Evolutionary conservation across 2,113 vertebrate species (phyloP).

Genomic region (Phalacrocorax pelagicus): DNA sequence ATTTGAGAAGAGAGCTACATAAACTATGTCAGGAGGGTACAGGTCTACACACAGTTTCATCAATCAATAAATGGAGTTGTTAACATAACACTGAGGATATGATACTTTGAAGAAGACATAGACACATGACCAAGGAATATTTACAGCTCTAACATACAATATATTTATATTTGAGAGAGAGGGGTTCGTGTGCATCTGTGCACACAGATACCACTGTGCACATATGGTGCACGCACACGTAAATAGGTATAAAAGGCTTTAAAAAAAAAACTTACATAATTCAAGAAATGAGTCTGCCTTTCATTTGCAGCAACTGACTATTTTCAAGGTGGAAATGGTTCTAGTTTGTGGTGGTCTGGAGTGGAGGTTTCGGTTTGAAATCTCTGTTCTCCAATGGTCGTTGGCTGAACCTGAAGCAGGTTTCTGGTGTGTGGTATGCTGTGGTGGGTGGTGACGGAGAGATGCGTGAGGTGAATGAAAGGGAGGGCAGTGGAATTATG

Average conservation of each 20-base stretch:
- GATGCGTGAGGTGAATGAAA: background rate
- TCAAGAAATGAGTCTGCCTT: conserved; percentile 66
- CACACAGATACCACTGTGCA: conserved; percentile 62
- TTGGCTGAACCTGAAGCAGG: conserved; percentile 15
- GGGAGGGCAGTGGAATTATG: background rate
- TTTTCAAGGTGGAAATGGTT: conserved; percentile 60
- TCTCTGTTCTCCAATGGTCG: background rate
- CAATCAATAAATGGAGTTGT: conserved; percentile 79
- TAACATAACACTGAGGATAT: conserved; percentile 79
- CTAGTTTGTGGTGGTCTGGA: conserved; percentile 21
- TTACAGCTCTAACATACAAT: conserved; percentile 80
- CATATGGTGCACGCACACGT: conserved; percentile 62
- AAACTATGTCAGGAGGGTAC: conserved; percentile 83
- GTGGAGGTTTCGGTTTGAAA: conserved; percentile 19
- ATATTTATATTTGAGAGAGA: conserved; percentile 77
- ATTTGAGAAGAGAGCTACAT: conserved; percentile 85
- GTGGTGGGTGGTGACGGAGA: background rate
- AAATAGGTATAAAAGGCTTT: conserved; percentile 79
- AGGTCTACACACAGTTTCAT: conserved; percentile 77
- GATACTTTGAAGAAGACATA: conserved; percentile 77
- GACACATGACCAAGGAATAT: conserved; percentile 78
- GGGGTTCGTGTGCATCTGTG: conserved; percentile 53
- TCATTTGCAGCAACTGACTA: conserved; percentile 57
- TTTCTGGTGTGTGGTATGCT: background rate
- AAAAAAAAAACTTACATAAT: conserved; percentile 35